Conservation (phyloP, 2,888 invertebrate species). For the Pristionchus arcanus region DNA sequence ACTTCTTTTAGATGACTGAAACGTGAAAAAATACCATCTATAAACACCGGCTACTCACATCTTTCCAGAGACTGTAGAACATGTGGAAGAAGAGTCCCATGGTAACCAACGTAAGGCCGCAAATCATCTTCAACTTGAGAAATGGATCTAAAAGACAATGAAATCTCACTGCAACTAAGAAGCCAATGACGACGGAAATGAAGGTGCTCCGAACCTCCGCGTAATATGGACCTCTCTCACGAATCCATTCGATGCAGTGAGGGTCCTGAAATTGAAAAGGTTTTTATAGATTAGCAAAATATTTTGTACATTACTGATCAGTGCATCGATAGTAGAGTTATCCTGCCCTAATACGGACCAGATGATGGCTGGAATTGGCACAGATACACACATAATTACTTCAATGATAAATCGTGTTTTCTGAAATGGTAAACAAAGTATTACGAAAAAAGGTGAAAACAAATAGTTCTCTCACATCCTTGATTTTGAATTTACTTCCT, state of each 20-base stretch:
- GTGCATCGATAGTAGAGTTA: background rate
- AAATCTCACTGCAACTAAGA: background rate
- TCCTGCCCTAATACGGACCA: background rate
- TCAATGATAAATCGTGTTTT: background rate
- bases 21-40: background rate
- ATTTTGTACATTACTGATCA: background rate
- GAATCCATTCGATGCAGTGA: background rate
- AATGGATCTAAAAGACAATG: background rate
- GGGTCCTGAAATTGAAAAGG: background rate
- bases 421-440: background rate
- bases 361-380: background rate
- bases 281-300: no score
- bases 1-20: background rate
- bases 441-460: no score
- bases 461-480: background rate
- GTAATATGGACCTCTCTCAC: background rate
- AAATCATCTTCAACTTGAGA: background rate
- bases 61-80: background rate
- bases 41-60: background rate
- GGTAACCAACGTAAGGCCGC: background rate
- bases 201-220: background rate
- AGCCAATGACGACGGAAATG: background rate
- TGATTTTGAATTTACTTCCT: background rate
- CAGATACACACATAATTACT: background rate
- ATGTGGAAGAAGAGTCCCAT: background rate